These are phyloP conservation scores for Macaca nemestrina DNA, from an alignment of 2,113 vertebrate species.

Conservation along the genomic window DNA sequence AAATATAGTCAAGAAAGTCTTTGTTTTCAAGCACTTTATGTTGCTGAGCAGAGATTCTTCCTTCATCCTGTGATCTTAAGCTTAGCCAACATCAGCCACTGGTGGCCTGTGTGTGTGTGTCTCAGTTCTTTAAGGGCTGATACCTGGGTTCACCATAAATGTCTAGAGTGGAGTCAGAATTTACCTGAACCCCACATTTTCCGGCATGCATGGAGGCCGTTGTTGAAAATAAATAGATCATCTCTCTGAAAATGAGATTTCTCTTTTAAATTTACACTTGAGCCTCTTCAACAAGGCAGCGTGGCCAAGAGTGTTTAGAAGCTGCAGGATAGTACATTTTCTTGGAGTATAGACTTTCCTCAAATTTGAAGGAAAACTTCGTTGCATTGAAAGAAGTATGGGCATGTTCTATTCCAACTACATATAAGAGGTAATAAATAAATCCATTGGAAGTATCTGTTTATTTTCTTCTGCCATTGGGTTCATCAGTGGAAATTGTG, in stretches of 20 bases:
- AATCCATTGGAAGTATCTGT: not conserved
- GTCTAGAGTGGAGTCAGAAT: not conserved
- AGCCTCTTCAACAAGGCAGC: not conserved
- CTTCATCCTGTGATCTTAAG: not conserved
- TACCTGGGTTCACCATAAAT: not conserved
- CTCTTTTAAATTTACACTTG: not conserved
- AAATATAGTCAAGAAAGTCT: not conserved
- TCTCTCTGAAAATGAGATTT: conserved; percentile 47
- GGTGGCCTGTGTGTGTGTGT: not conserved
- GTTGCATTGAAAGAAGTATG: not conserved
- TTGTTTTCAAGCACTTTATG: not conserved
- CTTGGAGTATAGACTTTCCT: not conserved
- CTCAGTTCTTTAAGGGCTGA: not conserved
- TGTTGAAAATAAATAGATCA: not conserved
- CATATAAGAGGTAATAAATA: not conserved
- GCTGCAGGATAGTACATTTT: not conserved
- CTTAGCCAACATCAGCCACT: not conserved
- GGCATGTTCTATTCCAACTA: not conserved
- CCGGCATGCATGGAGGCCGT: not conserved
- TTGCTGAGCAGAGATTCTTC: not conserved
- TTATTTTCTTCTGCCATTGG: conserved; percentile 23
- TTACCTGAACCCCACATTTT: not conserved
- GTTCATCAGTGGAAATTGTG: not conserved
- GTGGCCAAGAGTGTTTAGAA: not conserved
- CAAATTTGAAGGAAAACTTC: not conserved